Evolutionary conservation across 2,113 vertebrate genomes (phyloP), one percentile per base, ranked within the genome.

Genomic region (Microcebus tavaratra): DNA sequence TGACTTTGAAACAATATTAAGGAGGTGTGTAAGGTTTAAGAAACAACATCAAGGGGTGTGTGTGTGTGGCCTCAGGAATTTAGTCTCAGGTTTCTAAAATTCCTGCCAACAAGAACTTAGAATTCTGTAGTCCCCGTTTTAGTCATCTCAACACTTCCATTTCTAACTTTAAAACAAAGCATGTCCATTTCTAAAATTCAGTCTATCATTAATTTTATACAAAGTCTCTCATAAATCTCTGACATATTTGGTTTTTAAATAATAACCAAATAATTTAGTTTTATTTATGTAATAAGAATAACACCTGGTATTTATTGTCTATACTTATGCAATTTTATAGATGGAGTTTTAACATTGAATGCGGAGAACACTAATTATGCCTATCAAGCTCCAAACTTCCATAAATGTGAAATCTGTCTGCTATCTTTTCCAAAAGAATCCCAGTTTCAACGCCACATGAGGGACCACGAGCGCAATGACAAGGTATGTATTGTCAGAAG

Each of bases 381-480:
- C 12, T 99, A 98, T 98, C 99, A 98, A 94, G 98, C 99, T 92
- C 95, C 99, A 94, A 98, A 90, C 98, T 99, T 99, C 94, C 99
- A 93, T 98, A 99, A 99, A 97, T 99, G 99, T 98, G 99, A 99
- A 20, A 99, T 99, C 96, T 99, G 99, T 97, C 98, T 99, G 90
- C 99, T 99, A 93, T 98, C 98, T 93, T 99, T 99, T 90, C 98
- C 98, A 92, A 99, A 99, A 70, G 99, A 99, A 91, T 99, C 99
- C 95, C 99, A 99, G 95, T 99, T 99, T 84, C 99, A 99, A 97
- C 99, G 99, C 98, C 99, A 99, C 97, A 99, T 99, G 96, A 99
- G 99, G 75, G 99, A 99, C 93, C 99, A 99, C 98, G 99, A 99
- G 98, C 98, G 98, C 95, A 99, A 99, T 96, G 99, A 99, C 97